Evolutionary conservation across 2,888 invertebrate genomes (phyloP).

Genomic region (Dugesia japonica): DNA sequence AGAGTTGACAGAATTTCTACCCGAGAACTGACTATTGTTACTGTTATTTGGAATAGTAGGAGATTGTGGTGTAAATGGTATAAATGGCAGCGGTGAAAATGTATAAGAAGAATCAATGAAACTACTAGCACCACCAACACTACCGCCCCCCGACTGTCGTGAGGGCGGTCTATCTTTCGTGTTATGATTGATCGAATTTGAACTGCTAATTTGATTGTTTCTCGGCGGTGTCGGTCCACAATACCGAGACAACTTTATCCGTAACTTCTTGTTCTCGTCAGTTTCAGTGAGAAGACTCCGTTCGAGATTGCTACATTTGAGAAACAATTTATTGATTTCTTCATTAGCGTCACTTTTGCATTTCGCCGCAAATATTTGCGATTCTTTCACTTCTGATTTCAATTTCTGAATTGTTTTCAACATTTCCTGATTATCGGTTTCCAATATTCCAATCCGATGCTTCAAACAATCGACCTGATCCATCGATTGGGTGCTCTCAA

Average conservation of each 20-base stretch:
- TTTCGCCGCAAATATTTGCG: background rate
- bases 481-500: constrained; percentile 10
- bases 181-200: background rate
- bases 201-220: background rate
- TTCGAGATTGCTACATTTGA: background rate
- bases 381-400: background rate
- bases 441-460: background rate
- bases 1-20: background rate
- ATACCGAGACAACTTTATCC: background rate
- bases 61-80: background rate
- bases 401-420: background rate
- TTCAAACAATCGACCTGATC: background rate
- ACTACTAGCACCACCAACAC: background rate
- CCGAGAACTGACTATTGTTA: background rate
- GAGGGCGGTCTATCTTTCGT: background rate
- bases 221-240: background rate
- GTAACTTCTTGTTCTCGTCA: background rate
- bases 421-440: background rate
- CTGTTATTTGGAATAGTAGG: background rate
- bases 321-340: background rate
- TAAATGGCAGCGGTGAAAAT: background rate
- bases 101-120: background rate
- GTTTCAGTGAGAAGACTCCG: background rate
- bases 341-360: background rate
- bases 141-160: background rate